Conservation (phyloP, 2,888 invertebrate genomes). For the Tenthredo distinguenda region DNA sequence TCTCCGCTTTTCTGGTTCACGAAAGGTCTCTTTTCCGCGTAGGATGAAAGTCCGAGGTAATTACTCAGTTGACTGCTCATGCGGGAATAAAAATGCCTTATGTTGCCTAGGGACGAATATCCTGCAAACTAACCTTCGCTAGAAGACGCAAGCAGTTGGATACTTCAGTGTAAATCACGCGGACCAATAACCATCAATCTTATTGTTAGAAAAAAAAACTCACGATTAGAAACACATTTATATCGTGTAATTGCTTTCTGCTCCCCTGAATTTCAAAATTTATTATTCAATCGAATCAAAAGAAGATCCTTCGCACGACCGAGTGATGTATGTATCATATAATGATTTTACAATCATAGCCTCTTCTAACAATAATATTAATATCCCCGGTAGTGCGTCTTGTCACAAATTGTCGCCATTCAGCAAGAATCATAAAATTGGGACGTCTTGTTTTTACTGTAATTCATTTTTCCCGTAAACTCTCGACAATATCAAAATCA, state of each 20-base stretch:
- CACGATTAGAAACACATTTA: background rate
- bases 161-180: slow-evolving; percentile 15
- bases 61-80: slow-evolving; percentile 62
- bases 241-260: background rate
- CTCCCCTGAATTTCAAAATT: background rate
- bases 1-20: background rate
- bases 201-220: background rate
- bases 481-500: background rate
- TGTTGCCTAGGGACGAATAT: slow-evolving; percentile 4
- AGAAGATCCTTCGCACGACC: background rate
- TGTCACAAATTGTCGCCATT: background rate
- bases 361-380: background rate
- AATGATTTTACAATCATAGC: background rate
- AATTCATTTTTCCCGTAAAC: background rate
- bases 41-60: slow-evolving; percentile 57
- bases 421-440: background rate
- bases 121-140: background rate
- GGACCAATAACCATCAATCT: slow-evolving; percentile 30
- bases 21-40: background rate
- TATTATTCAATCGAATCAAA: background rate
- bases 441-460: background rate
- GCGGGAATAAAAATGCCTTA: slow-evolving; percentile 42
- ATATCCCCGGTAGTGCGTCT: background rate
- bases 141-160: background rate
- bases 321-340: background rate